Conservation (phyloP, 2,888 invertebrate species). For the Tanytarsus gracilentus region DNA sequence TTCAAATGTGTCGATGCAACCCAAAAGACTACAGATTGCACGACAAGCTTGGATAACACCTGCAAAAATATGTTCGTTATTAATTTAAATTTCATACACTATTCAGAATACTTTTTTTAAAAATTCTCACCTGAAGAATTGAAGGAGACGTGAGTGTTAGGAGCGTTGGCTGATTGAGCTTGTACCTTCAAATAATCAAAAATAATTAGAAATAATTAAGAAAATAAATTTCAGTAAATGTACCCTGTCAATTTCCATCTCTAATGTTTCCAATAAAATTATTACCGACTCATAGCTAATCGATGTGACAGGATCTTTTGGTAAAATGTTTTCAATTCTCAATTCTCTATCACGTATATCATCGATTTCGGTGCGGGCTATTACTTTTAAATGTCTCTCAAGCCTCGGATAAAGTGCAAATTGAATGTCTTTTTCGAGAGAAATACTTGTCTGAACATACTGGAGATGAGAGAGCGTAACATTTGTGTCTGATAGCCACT, state of each 20-base stretch:
- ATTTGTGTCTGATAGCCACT: constrained; percentile 78
- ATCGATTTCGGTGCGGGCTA: constrained; percentile 72
- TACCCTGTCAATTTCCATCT: constrained; percentile 72
- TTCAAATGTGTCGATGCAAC: constrained; percentile 80
- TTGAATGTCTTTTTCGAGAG: constrained; percentile 79
- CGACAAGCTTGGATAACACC: constrained; percentile 85
- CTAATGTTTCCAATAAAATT: constrained; percentile 75
- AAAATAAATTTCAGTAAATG: too few species aligned
- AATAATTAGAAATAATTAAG: too few species aligned
- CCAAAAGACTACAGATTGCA: constrained; percentile 81
- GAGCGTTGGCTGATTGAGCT: constrained; percentile 52
- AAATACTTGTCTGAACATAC: constrained; percentile 87
- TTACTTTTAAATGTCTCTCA: constrained; percentile 56
- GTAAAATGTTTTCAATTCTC: constrained; percentile 68
- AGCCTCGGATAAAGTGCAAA: constrained; percentile 57
- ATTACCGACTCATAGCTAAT: constrained; percentile 75
- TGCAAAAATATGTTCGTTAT: too few species aligned
- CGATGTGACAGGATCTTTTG: constrained; percentile 61
- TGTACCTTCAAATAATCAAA: too few species aligned
- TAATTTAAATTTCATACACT: too few species aligned
- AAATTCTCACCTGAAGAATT: too few species aligned
- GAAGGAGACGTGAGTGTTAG: constrained; percentile 44
- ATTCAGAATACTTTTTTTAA: too few species aligned
- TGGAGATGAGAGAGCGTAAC: constrained; percentile 81
- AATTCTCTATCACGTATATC: constrained; percentile 68